Base-by-base conservation (phyloP, 2,113 vertebrate genomes). In the Nothocercus nigrocapillus region DNA sequence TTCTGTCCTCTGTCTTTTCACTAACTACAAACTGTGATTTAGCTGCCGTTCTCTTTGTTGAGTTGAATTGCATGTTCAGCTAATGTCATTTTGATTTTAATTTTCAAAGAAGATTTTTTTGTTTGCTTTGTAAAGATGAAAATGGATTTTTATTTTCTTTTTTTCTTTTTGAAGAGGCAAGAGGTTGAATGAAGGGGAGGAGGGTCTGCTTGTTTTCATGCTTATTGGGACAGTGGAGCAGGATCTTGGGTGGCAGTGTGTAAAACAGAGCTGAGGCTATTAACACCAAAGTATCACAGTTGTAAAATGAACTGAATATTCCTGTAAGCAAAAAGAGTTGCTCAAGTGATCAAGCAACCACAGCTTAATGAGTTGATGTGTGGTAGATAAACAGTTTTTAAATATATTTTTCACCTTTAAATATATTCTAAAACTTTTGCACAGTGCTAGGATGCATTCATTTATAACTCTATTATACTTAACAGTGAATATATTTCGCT, bases 21-120 rank as follows among this genome's bases (percentile, higher is more conserved):
- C 34, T 67, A 0, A 0, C 42, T 73, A 38, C 49, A 30, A 42
- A 0, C 21, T 53, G 69, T 53, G 49, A 5, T 22, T 5, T 0
- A 5, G 9, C 2, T 7, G 0, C 21, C 62, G 8, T 42, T 80
- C 44, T 36, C 45, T 67, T 30, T 77, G 20, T 40, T 70, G 49
- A 54, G 47, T 42, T 84, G 77, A 63, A 42, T 30, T 94, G 32
- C 15, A 3, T 7, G 22, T 51, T 67, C 73, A 72, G 62, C 32
- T 90, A 19, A 5, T 56, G 6, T 4, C 17, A 15, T 61, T 54
- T 15, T 12, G 0, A 28, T 0, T 0, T 72, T 44, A 24, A 1
- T 73, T 82, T 92, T 73, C 47, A 44, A 49, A 74, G 22, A n/a
- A 72, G 34, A 10, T 17, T 63, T 70, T 80, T 40, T 83, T 64